Base-by-base conservation (phyloP, 2,888 invertebrate species). In the Odontocerum albicorne region DNA sequence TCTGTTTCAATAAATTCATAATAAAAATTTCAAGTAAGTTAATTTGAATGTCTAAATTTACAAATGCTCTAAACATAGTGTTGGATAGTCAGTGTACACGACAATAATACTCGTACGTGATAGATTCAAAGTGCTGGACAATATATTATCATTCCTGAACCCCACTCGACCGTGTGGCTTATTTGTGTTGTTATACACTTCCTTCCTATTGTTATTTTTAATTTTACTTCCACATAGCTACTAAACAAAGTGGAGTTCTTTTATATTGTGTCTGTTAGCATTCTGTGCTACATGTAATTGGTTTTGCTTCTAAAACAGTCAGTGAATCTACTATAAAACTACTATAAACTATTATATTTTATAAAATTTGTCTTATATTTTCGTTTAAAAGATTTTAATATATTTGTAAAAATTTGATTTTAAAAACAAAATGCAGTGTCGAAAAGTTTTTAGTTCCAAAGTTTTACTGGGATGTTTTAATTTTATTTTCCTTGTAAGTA, bases 401-500 rank as follows among this genome's bases (percentile, higher is more conserved):
- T 10, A 36, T 44, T 51, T 36, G 27, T 27, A 10, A 27, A 27
- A 7, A 10, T 27, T 27, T 27, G 10, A 15, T 39, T 42, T 27
- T 49, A 20, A 32, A 16, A 31, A 19, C 38, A 61, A 43, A 40
- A 61, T 63, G 59, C 43, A 39, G 27, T 60, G 56, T 43, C 52
- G 68, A 56, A 57, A 50, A 45, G 47, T 57, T 32, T 40, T 50
- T n/a, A 49, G 49, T 46, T 55, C 55, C 49, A 58, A 50, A 47
- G 50, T 57, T 33, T 27, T 87, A 59, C 80, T 86, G 68, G 84
- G 85, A 62, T 78, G 80, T 67, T 85, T 83, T 65, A 87, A 87
- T 69, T 81, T 84, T 58, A 67, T 86, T 62, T 81, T 86, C 68
- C 74, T 83, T 70, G 84, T 83, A 72, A 82, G 82, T 79, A 62